Conservation (phyloP, 2,113 vertebrate species). For the Platysternon megacephalum region DNA sequence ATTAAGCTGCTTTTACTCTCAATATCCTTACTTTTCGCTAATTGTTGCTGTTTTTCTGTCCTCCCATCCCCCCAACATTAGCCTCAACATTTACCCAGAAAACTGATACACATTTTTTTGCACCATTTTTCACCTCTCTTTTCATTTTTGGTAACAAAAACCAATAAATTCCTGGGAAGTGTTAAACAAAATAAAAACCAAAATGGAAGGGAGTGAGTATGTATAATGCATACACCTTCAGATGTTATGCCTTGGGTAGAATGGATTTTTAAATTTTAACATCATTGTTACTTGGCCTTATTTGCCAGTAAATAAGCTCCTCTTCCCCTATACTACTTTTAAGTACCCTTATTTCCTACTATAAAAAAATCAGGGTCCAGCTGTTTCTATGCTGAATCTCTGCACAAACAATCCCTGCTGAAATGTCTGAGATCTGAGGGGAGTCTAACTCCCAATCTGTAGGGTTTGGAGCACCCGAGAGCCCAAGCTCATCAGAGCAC, state of each 20-base stretch:
- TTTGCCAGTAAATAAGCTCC: background rate
- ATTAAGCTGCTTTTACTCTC: no score
- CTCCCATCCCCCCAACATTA: no score
- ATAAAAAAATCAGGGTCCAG: background rate
- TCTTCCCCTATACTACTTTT: background rate
- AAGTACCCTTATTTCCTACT: background rate
- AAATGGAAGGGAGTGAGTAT: background rate
- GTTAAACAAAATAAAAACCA: no score
- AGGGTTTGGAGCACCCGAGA: fast-evolving
- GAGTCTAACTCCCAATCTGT: fast-evolving
- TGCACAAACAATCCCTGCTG: background rate
- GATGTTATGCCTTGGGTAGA: background rate
- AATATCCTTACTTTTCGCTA: no score
- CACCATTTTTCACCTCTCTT: no score
- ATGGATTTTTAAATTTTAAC: background rate
- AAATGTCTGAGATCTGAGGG: background rate
- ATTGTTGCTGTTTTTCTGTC: no score
- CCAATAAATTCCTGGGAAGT: no score
- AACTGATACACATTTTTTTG: no score
- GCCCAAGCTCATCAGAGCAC: background rate
- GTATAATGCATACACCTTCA: background rate
- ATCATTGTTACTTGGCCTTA: background rate
- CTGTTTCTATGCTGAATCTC: background rate
- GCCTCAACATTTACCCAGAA: no score
- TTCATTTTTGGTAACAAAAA: no score